Conservation (phyloP, 2,888 invertebrate species). For the Bruchidius siliquastri region DNA sequence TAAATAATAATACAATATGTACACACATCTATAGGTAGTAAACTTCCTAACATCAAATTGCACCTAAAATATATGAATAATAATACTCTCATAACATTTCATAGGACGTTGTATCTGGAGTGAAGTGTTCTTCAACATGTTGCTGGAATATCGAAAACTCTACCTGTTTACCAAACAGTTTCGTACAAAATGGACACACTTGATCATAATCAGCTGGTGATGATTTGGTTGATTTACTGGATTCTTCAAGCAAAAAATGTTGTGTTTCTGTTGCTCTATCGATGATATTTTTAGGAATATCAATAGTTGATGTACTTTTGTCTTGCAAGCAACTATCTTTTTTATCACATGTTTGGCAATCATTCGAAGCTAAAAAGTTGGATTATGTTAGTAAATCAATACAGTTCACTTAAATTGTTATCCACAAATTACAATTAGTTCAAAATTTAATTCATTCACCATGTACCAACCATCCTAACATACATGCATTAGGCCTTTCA, state of each 20-base stretch:
- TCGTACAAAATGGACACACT: conserved; percentile 74
- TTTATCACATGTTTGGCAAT: conserved; percentile 22
- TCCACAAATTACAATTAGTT: not conserved
- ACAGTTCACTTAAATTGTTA: not conserved
- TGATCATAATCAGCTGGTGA: conserved; percentile 43
- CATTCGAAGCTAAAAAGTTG: conserved; percentile 20
- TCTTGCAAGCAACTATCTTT: conserved; percentile 19
- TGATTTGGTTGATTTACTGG: conserved; percentile 6
- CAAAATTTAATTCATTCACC: no score
- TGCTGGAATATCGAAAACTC: conserved; percentile 63
- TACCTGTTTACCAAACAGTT: conserved; percentile 55
- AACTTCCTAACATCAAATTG: not conserved
- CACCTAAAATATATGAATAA: not conserved
- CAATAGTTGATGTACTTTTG: conserved; percentile 25
- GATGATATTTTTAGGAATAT: conserved; percentile 21
- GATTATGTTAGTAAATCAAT: conserved; percentile 12
- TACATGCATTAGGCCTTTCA: no score
- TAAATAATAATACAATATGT: not conserved
- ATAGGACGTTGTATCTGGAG: conserved; percentile 47
- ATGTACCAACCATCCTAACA: no score
- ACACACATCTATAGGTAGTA: not conserved
- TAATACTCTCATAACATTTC: conserved; percentile 25
- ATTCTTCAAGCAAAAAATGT: conserved; percentile 13
- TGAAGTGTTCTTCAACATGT: conserved; percentile 75
- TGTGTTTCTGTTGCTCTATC: conserved; percentile 27